These are phyloP conservation scores for Chascanopsetta lugubris DNA, from an alignment of 2,113 vertebrate genomes.

Conservation along the genomic window DNA sequence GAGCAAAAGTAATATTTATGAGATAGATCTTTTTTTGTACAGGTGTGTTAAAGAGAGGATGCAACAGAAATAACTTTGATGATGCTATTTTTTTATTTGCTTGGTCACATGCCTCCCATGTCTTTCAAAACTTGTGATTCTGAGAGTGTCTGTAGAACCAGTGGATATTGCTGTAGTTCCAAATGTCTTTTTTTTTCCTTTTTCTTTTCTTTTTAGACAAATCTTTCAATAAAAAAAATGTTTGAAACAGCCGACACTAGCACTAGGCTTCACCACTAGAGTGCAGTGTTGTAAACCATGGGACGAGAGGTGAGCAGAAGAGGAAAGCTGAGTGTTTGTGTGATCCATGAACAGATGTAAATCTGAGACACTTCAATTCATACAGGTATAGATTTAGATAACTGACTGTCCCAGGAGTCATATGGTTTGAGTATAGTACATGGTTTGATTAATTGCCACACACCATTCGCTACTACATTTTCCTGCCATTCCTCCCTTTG, in stretches of 20 bases:
- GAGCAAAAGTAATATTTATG: constrained; percentile 85
- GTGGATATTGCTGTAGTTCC: constrained; percentile 94
- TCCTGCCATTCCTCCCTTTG: too few relatives aligned
- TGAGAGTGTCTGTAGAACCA: constrained; percentile 97
- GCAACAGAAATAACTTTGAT: constrained; percentile 83
- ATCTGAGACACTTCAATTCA: neutral
- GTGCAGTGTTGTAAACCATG: neutral
- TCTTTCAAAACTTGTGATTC: constrained; percentile 87
- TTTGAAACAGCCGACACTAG: constrained; percentile 47
- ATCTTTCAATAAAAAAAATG: constrained; percentile 95
- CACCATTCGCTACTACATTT: too few relatives aligned
- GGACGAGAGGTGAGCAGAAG: neutral
- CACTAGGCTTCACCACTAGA: constrained; percentile 42
- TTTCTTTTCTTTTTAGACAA: constrained; percentile 89
- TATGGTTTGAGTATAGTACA: too few relatives aligned
- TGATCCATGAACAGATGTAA: constrained; percentile 1
- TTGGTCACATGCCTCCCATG: constrained; percentile 88
- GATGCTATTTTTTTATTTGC: constrained; percentile 91
- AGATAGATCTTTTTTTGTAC: constrained; percentile 87
- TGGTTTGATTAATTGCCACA: too few relatives aligned
- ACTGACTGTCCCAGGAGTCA: too few relatives aligned
- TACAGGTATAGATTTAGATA: neutral
- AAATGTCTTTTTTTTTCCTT: constrained; percentile 90
- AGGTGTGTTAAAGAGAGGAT: constrained; percentile 86
- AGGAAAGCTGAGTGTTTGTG: neutral